phyloP scores from a whole-genome alignment of 2,888 invertebrate genomes.

The Calliopum simillimum region DNA sequence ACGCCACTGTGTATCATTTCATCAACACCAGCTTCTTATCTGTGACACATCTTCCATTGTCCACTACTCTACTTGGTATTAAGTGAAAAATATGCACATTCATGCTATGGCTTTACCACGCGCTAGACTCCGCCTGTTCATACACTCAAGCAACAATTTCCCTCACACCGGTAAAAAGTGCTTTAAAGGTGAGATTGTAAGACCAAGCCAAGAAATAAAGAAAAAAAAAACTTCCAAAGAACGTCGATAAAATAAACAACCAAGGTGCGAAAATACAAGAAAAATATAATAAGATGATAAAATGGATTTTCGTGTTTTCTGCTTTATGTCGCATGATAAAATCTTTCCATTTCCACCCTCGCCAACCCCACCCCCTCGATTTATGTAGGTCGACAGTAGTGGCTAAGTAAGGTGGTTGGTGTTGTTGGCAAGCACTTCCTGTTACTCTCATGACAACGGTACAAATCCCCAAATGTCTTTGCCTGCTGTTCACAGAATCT shows the following conservation, averaged over 20 bases:
- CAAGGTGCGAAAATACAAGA: neutral
- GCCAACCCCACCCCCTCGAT: neutral
- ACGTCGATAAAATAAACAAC: slow-evolving; percentile 1
- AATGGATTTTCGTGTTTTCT: slow-evolving; percentile 53
- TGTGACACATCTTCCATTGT: neutral
- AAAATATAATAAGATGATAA: slow-evolving; percentile 53
- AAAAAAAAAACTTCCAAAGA: neutral
- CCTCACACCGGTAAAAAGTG: too few species aligned
- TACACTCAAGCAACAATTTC: too few species aligned
- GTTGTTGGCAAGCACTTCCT: neutral
- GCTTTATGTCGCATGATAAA: slow-evolving; percentile 52
- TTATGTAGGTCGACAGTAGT: neutral
- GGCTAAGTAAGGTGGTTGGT: too few species aligned
- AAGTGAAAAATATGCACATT: too few species aligned
- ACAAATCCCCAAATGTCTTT: slow-evolving; percentile 23
- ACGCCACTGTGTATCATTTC: neutral
- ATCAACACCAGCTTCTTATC: too few species aligned
- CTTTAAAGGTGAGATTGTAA: too few species aligned
- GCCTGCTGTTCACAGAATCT: slow-evolving; percentile 19
- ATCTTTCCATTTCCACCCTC: slow-evolving; percentile 56
- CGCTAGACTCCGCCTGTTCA: too few species aligned
- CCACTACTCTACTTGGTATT: too few species aligned
- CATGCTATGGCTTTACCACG: too few species aligned
- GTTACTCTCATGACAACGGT: neutral
- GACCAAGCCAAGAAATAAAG: too few species aligned